Percentiles rank a stretch among this genome's conserved stretches.
These are phyloP conservation scores for Scaptomyza flava DNA, from an alignment of 2,888 invertebrate species.

Conservation along the genomic window DNA sequence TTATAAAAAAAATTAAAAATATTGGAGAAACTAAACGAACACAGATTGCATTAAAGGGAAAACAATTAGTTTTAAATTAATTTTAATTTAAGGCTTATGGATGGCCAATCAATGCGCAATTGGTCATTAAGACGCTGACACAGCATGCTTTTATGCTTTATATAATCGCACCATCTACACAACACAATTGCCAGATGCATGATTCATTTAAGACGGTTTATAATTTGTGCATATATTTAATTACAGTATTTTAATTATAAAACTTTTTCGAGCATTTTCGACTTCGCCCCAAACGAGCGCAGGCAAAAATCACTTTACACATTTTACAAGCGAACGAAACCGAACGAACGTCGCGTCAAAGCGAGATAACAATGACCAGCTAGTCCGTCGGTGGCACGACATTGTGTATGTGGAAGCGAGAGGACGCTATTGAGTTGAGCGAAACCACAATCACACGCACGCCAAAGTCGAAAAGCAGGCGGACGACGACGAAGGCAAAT, in stretches of 20 bases:
- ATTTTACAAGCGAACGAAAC: conserved; percentile 70
- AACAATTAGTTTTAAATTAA: conserved; percentile 26
- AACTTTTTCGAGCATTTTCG: conserved; percentile 76
- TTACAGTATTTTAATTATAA: conserved; percentile 64
- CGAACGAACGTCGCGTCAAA: conserved; percentile 57
- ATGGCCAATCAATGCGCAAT: conserved; percentile 74
- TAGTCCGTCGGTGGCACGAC: conserved; percentile 34
- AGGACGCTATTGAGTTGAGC: conserved; percentile 49
- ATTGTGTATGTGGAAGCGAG: conserved; percentile 52
- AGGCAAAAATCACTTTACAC: conserved; percentile 78
- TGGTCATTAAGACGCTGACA: conserved; percentile 48
- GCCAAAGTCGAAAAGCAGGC: conserved; percentile 70
- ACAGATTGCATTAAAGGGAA: conserved; percentile 8
- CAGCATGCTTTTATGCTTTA: conserved; percentile 68
- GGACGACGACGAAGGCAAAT: conserved; percentile 63
- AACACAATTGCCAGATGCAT: conserved; percentile 27
- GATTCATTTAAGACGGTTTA: conserved; percentile 31
- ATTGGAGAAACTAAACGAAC: conserved; percentile 35
- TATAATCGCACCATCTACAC: conserved; percentile 61
- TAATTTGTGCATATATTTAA: conserved; percentile 40
- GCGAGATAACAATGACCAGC: conserved; percentile 57
- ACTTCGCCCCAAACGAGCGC: conserved; percentile 75
- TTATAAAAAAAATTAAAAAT: conserved; percentile 51
- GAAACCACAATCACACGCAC: conserved; percentile 66
- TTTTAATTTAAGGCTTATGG: conserved; percentile 19